phyloP scores from a whole-genome alignment of 2,113 vertebrate species.

The Dunckerocampus dactyliophorus region DNA sequence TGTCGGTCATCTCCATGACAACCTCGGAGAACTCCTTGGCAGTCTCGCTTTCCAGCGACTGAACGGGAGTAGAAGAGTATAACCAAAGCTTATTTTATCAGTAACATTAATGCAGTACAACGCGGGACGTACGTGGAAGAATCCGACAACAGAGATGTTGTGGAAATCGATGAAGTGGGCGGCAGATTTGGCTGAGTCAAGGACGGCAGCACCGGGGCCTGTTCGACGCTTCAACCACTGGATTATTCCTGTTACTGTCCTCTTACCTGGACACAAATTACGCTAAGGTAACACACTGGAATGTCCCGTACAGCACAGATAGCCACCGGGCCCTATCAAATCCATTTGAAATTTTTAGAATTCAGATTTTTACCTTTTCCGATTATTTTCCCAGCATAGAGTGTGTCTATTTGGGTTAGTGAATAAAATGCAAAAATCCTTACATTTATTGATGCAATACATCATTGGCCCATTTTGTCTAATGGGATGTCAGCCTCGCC shows the following conservation, averaged over 20 bases:
- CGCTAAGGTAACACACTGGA: too few species aligned
- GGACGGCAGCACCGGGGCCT: slow-evolving; percentile 54
- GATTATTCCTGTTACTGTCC: slow-evolving; percentile 66
- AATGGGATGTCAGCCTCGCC: too few species aligned
- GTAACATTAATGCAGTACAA: too few species aligned
- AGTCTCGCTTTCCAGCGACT: slow-evolving; percentile 74
- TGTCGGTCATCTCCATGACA: slow-evolving; percentile 62
- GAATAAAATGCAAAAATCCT: too few species aligned
- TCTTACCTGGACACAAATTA: slow-evolving; percentile 65
- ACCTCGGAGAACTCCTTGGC: slow-evolving; percentile 69
- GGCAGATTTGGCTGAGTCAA: slow-evolving; percentile 51
- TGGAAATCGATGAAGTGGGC: slow-evolving; percentile 60
- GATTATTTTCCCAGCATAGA: too few species aligned
- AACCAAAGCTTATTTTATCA: not conserved
- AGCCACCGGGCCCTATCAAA: too few species aligned
- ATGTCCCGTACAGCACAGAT: too few species aligned
- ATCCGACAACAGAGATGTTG: slow-evolving; percentile 76
- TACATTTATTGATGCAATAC: too few species aligned
- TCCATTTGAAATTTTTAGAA: too few species aligned
- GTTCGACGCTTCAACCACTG: slow-evolving; percentile 79
- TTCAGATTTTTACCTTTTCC: too few species aligned
- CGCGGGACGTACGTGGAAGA: slow-evolving; percentile 77
- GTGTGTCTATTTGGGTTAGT: too few species aligned
- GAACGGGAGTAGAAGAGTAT: not conserved
- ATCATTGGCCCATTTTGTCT: too few species aligned